Conservation (phyloP, 2,113 vertebrate genomes). For the Forbesichthys papilliferus region DNA sequence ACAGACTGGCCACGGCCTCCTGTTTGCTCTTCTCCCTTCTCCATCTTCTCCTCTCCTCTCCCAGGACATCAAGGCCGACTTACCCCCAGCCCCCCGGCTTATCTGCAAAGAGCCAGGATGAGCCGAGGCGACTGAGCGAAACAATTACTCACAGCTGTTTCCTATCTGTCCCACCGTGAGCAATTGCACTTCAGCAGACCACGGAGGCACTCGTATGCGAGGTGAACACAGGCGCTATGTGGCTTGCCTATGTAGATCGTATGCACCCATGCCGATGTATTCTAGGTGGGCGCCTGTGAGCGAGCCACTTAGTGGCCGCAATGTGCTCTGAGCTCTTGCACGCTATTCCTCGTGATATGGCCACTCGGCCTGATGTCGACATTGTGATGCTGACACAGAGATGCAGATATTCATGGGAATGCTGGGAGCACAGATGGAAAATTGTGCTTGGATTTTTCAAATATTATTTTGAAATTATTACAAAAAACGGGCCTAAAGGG, state of each 20-base stretch:
- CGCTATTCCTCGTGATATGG: constrained; percentile 8
- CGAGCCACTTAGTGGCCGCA: neutral
- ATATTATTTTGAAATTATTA: too few species aligned
- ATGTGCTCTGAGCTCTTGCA: neutral
- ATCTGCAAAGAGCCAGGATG: constrained; percentile 78
- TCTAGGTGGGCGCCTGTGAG: too few species aligned
- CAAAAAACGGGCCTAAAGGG: too few species aligned
- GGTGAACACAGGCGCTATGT: constrained; percentile 18
- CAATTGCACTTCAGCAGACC: constrained; percentile 52
- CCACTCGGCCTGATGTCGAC: constrained; percentile 18
- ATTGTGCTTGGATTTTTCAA: too few species aligned
- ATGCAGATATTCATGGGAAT: neutral
- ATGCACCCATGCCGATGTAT: constrained; percentile 17
- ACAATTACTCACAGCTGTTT: constrained; percentile 73
- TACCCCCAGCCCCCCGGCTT: constrained; percentile 60
- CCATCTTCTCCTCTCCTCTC: constrained; percentile 59
- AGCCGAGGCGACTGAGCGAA: constrained; percentile 67
- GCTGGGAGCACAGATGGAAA: neutral
- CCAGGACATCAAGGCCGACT: constrained; percentile 72
- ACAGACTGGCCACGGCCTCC: constrained; percentile 43
- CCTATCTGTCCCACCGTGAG: constrained; percentile 59
- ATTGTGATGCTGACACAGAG: neutral
- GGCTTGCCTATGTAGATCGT: constrained; percentile 18
- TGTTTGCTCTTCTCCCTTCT: constrained; percentile 66
- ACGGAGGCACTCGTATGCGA: constrained; percentile 32